phyloP scores from a whole-genome alignment of 2,797 vertebrate genomes.

The Notoglanidium macrostoma region DNA sequence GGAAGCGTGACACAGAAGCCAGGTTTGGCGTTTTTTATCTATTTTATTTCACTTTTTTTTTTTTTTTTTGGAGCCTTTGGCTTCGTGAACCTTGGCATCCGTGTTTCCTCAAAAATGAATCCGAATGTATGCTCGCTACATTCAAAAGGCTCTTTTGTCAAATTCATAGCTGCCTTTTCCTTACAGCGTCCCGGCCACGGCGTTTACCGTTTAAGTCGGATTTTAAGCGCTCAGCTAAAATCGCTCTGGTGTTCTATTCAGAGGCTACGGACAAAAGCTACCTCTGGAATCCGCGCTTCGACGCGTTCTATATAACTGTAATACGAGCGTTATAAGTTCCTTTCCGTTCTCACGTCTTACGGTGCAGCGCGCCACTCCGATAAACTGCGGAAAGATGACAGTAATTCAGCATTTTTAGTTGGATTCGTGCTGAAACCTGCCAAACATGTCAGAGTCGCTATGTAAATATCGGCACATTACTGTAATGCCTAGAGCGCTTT shows the following conservation, averaged over 20 bases:
- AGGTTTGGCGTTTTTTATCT: not conserved
- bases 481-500: not conserved
- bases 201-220: not conserved
- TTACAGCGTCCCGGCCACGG: not conserved
- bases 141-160: conserved; percentile 2
- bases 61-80: conserved; percentile 22
- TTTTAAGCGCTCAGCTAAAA: not conserved
- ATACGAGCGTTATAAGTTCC: not conserved
- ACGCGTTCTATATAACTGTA: no score
- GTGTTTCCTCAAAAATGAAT: not conserved
- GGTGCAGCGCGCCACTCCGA: no score
- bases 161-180: not conserved
- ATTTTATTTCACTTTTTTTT: not conserved
- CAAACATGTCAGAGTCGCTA: not conserved
- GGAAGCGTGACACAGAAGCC: conserved; percentile 35
- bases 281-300: not conserved
- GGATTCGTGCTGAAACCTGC: not conserved
- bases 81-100: conserved; percentile 11
- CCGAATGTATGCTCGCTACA: not conserved
- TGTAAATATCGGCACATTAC: not conserved
- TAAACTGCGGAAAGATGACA: not conserved
- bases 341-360: not conserved
- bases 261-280: not conserved
- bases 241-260: not conserved
- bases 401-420: not conserved